Conservation (phyloP, 2,888 invertebrate species). For the Lasioglossum calceatum region DNA sequence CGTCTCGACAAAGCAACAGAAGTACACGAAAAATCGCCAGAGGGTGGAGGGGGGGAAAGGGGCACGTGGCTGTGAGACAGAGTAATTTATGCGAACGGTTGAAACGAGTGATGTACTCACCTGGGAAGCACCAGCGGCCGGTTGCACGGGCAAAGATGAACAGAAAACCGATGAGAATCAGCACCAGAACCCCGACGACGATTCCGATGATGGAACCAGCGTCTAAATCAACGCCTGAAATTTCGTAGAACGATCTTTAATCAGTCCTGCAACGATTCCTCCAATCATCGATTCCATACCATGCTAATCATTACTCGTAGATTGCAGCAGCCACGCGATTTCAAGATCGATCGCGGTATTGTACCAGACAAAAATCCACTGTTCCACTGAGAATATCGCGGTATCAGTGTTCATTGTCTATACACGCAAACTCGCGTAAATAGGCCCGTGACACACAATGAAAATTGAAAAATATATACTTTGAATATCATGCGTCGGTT, state of each 20-base stretch:
- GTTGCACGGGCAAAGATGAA: constrained; percentile 92
- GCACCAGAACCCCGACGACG: constrained; percentile 88
- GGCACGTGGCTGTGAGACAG: constrained; percentile 18
- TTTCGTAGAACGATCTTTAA: constrained; percentile 32
- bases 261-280: neutral
- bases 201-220: constrained; percentile 92
- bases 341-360: neutral
- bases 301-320: neutral
- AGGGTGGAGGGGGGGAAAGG: neutral
- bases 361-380: neutral
- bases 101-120: constrained; percentile 86
- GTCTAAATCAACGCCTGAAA: constrained; percentile 89
- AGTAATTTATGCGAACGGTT: constrained; percentile 16
- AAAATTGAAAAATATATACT: neutral
- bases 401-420: neutral
- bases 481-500: neutral
- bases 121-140: constrained; percentile 94
- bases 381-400: neutral
- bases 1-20: constrained; percentile 13
- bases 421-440: neutral
- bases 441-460: neutral
- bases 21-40: constrained; percentile 55
- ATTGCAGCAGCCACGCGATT: neutral
- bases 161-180: constrained; percentile 88
- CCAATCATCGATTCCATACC: neutral